phyloP scores from a whole-genome alignment of 2,797 vertebrate genomes.

The Cercopithecus hamlyni region DNA sequence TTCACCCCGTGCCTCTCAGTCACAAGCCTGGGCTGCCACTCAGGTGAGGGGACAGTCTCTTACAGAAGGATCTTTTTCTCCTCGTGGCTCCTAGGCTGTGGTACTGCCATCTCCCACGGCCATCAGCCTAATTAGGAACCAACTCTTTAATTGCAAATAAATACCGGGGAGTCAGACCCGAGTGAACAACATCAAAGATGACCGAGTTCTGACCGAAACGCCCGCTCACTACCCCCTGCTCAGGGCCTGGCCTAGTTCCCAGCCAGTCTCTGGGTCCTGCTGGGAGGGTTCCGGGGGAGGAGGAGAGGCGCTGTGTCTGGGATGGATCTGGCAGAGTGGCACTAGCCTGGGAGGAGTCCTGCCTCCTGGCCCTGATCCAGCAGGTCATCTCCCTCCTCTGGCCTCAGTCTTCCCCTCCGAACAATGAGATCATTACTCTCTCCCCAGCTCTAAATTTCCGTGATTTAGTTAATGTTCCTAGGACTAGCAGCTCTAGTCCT shows the following conservation, averaged over 20 bases:
- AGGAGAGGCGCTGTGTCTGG: background rate
- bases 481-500: background rate
- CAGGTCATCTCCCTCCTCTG: background rate
- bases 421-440: background rate
- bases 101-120: slow-evolving; percentile 54
- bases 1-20: background rate
- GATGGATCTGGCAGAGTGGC: background rate
- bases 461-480: background rate
- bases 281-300: background rate
- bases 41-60: background rate
- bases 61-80: slow-evolving; percentile 37
- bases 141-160: slow-evolving; percentile 78
- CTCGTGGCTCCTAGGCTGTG: slow-evolving; percentile 22
- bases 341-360: background rate
- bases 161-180: slow-evolving; percentile 70
- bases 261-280: slow-evolving; percentile 42
- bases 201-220: slow-evolving; percentile 74
- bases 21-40: background rate
- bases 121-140: slow-evolving; percentile 75
- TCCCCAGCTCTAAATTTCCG: background rate
- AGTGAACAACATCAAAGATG: slow-evolving; percentile 76
- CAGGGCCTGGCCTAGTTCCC: slow-evolving; percentile 71
- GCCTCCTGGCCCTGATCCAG: background rate
- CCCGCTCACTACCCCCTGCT: slow-evolving; percentile 49
- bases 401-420: background rate